Evolutionary conservation across 2,113 vertebrate species (phyloP), one percentile per base, ranked within the genome.

Genomic region (Misgurnus anguillicaudatus): DNA sequence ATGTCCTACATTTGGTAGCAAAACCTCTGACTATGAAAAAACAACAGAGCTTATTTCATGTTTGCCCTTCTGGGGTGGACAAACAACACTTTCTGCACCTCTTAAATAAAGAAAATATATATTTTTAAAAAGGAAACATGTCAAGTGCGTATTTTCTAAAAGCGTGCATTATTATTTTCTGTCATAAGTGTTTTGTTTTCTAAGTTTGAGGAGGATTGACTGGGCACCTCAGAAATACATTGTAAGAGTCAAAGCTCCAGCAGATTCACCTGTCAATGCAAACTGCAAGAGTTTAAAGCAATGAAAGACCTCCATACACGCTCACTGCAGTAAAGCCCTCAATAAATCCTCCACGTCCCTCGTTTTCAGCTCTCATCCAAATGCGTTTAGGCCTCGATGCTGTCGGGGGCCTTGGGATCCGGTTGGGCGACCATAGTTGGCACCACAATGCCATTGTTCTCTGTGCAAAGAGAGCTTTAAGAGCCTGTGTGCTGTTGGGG

Each of bases 181-280:
- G 36, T 57, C 24, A 14, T 48, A 24, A 21, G 41, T 42, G 11
- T 14, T 6, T 31, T 31, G 24, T 31, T 31, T 3, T 47, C 75
- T 47, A 42, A 17, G 38, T 9, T 66, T 38, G 6, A 19, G 53
- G 62, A 11, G 51, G 57, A 78, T 78, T 68, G 42, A 24, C 21
- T 58, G 9, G 8, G 60, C 64, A 48, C 36, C 53, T 47, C 63
- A 61, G 17, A 61, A 47, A 69, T 45, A 69, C 3, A 31, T 3
- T 3, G 24, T 53, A 42, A 41, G 5, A 31, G 24, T 57, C 39
- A 31, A 31, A 67, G 63, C 48, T 45, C 42, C 38, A 0, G 11
- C 24, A 78, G 76, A 78, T 69, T n/a, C 76, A 69, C 39, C 39
- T 41, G 7, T 78, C 24, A 53, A 69, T 78, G 69, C 76, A 69